These are phyloP conservation scores for Umimayanthus chanpuru DNA, from an alignment of 92 coral and sea anemone genomes.

Conservation along the genomic window DNA sequence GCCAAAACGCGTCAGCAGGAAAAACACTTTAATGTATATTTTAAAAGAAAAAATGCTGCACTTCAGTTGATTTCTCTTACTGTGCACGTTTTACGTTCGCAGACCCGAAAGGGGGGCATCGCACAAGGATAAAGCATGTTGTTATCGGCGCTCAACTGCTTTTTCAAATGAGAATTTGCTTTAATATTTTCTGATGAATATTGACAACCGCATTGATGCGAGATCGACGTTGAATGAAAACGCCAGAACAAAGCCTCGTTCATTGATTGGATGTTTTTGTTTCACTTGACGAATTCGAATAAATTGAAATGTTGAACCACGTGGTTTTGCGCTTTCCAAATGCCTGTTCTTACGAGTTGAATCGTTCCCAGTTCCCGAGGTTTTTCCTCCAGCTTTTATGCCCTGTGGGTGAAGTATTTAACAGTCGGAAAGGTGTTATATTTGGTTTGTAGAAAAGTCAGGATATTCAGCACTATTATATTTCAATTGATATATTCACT, in stretches of 20 bases:
- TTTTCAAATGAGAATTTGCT: conserved; percentile 1
- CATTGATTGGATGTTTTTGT: conserved; percentile 5
- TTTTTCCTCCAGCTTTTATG: neutral
- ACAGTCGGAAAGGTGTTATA: conserved; percentile 24
- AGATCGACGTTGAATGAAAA: neutral
- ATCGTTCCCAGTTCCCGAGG: neutral
- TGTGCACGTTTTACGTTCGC: neutral
- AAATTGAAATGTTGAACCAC: neutral
- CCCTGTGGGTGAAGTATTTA: conserved; percentile 11
- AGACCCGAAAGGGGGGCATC: neutral
- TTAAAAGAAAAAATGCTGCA: neutral
- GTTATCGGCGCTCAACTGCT: neutral
- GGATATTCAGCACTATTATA: conserved; percentile 19
- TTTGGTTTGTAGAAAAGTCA: conserved; percentile 16
- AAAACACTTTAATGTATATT: neutral
- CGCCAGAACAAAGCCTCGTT: conserved; percentile 29
- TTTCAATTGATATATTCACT: conserved; percentile 29
- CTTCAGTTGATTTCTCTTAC: neutral
- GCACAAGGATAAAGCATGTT: neutral
- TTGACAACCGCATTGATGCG: neutral
- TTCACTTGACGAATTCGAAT: neutral
- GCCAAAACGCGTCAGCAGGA: neutral
- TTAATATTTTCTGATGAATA: conserved; percentile 5
- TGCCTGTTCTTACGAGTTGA: neutral
- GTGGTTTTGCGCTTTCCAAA: neutral